A percentile compares a stretch with the other conserved stretches of the same genome.
These are phyloP conservation scores for Trichonephila inaurata DNA, from an alignment of 1,140 invertebrate species.

Conservation along the genomic window DNA sequence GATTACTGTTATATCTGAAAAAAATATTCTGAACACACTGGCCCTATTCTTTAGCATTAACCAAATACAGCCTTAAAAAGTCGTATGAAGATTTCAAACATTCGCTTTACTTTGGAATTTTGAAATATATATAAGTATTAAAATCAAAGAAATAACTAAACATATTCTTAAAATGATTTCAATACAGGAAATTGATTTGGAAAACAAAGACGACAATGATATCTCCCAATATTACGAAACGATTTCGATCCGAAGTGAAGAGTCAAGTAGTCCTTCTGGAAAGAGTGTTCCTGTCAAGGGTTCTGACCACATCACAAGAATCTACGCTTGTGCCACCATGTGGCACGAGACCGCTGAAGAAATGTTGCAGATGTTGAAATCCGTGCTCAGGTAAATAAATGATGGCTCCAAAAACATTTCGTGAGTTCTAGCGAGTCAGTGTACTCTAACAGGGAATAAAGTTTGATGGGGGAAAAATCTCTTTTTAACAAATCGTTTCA, in stretches of 20 bases:
- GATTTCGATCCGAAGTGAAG: constrained; percentile 87
- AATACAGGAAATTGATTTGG: constrained; percentile 83
- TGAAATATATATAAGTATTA: too few relatives aligned
- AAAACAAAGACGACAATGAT: constrained; percentile 76
- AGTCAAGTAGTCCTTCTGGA: constrained; percentile 42
- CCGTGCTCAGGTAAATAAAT: constrained; percentile 81
- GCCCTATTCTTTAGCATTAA: too few relatives aligned
- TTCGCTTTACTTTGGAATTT: too few relatives aligned
- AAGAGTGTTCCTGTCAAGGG: constrained; percentile 62
- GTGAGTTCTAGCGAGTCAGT: not conserved
- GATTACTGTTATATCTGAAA: too few relatives aligned
- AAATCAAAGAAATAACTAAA: not conserved
- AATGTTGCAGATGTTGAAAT: constrained; percentile 88
- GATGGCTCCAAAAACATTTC: not conserved
- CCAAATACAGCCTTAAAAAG: too few relatives aligned
- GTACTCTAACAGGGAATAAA: not conserved
- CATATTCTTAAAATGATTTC: not conserved
- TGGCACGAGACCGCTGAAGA: constrained; percentile 98
- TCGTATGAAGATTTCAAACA: too few relatives aligned
- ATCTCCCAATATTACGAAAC: constrained; percentile 94
- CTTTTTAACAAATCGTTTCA: not conserved
- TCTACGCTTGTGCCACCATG: constrained; percentile 95
- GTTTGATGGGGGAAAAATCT: not conserved
- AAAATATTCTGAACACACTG: too few relatives aligned
- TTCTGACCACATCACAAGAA: constrained; percentile 81